Base-by-base conservation (phyloP, 2,797 vertebrate genomes). In the Pseudomugil tenellus region DNA sequence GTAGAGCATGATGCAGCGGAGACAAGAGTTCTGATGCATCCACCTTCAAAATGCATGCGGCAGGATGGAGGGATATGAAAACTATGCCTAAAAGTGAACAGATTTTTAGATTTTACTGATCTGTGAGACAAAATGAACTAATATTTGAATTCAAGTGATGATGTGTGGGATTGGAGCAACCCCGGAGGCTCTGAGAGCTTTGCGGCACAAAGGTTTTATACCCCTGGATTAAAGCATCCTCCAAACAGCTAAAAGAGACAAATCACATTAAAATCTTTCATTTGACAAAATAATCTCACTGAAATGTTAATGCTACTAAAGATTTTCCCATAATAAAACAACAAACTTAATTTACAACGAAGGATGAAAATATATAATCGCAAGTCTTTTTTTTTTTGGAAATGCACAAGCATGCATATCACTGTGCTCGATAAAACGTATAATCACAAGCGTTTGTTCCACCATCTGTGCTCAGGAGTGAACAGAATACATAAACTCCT, bases 371-470 rank as follows among this genome's bases (percentile, higher is more conserved):
- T 37, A 7, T 21, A 21, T 11, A 67, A 69, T 73, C 74, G 68
- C 69, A 57, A 21, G 60, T 3, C 31, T 57, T n/a, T 46, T 56
- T 54, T 41, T 70, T 77, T 41, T 59, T 51, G 49, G 51, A 65
- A 35, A 62, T 31, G 56, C 62, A 83, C 83, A 83, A 87, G 84
- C 85, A 86, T 80, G 84, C 77, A 78, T 67, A 63, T 75, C 59
- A 58, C 64, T 54, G 74, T 61, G 64, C 72, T 67, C 57, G 21
- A 76, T 77, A 70, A 83, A 76, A 85, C 79, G 76, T 71, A 76
- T 82, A 82, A 89, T 84, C 82, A 84, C 70, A 46, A 70, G 80
- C 66, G 66, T 84, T 89, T 84, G 79, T 84, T 87, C 76, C 71
- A 37, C 83, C 82, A 82, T 87, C 79, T 85, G 83, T 81, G 80